phyloP scores from a whole-genome alignment of 2,797 vertebrate species.

The Otolemur crassicaudatus region DNA sequence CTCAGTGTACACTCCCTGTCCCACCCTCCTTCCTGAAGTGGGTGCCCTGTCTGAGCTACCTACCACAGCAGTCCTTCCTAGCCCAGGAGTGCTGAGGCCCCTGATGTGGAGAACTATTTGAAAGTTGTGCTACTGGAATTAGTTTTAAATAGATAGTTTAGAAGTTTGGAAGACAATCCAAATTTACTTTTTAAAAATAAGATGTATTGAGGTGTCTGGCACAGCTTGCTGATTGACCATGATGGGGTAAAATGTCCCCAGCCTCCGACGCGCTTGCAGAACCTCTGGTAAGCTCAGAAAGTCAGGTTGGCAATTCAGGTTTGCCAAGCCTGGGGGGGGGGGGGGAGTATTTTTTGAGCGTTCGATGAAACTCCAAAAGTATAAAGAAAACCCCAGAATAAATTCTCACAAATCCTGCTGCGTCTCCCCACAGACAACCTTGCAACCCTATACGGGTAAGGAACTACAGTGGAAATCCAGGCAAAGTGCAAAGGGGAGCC shows the following conservation, averaged over 20 bases:
- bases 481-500: neutral
- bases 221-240: neutral
- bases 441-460: neutral
- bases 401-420: neutral
- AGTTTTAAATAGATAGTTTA: neutral
- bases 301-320: neutral
- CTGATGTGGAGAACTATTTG: neutral
- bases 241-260: neutral
- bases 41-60: neutral
- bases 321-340: neutral
- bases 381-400: neutral
- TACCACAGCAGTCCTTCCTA: neutral
- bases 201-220: neutral
- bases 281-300: neutral
- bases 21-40: neutral
- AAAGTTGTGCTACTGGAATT: neutral
- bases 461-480: neutral
- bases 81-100: neutral
- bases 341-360: neutral
- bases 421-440: neutral
- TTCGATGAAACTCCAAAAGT: conserved; percentile 22
- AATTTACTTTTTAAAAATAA: neutral
- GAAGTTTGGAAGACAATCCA: neutral
- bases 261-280: neutral
- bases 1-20: neutral